phyloP scores from a whole-genome alignment of 2,113 vertebrate species.

The Macquaria ambigua region DNA sequence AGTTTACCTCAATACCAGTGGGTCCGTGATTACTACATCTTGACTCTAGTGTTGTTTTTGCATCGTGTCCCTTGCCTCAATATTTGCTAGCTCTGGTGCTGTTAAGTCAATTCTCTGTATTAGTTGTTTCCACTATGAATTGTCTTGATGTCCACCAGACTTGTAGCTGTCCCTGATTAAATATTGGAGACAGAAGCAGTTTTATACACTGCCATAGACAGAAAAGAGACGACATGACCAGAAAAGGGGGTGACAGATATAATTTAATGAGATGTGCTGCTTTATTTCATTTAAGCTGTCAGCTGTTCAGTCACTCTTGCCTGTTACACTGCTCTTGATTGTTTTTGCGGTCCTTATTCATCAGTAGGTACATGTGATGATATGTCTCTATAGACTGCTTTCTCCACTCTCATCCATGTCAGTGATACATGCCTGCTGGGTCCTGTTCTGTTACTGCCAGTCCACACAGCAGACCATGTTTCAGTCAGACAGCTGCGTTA shows the following conservation, averaged over 20 bases:
- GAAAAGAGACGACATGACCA: neutral
- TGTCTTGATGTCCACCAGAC: neutral
- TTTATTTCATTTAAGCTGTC: neutral
- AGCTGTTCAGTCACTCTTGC: neutral
- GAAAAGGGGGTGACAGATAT: neutral
- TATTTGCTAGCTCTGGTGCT: too few relatives aligned
- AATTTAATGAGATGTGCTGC: neutral
- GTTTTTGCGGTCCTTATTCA: neutral
- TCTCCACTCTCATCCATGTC: neutral
- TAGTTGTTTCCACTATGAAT: neutral
- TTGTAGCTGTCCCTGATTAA: neutral
- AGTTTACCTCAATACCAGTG: too few relatives aligned
- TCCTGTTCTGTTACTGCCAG: neutral
- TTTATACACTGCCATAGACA: neutral
- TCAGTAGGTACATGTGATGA: neutral
- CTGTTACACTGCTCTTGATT: neutral
- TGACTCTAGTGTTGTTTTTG: neutral
- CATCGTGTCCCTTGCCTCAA: neutral
- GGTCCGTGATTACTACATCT: too few relatives aligned
- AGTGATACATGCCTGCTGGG: neutral
- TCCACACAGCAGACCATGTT: neutral
- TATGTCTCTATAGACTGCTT: neutral
- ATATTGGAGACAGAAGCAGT: neutral
- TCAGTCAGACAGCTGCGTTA: neutral
- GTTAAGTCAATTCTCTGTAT: neutral